Evolutionary conservation across 2,888 invertebrate genomes (phyloP).

Genomic region (Polyploca ridens): DNA sequence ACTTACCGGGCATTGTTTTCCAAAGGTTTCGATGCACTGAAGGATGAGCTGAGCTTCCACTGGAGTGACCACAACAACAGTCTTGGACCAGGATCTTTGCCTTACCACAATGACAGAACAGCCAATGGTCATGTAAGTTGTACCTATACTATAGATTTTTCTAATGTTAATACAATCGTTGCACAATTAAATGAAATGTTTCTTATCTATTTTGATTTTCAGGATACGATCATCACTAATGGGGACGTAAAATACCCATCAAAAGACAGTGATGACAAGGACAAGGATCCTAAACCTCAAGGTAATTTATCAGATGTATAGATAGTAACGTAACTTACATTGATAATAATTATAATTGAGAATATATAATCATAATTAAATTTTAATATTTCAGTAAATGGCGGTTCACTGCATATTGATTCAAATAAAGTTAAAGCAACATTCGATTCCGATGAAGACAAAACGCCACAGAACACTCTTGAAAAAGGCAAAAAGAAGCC

Average conservation of each 20-base stretch:
- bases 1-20: neutral
- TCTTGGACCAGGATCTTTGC: conserved; percentile 82
- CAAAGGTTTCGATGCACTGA: conserved; percentile 87
- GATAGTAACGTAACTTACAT: neutral
- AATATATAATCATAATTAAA: conserved; percentile 8
- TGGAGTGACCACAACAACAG: conserved; percentile 88
- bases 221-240: conserved; percentile 74
- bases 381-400: conserved; percentile 66
- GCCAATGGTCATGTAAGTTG: conserved; percentile 70
- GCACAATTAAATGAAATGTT: too few species aligned
- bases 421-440: conserved; percentile 83
- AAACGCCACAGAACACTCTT: conserved; percentile 82
- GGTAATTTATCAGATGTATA: conserved; percentile 50
- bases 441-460: conserved; percentile 83
- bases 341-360: neutral
- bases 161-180: too few species aligned
- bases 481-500: conserved; percentile 79
- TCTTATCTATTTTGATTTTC: conserved; percentile 25
- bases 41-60: conserved; percentile 90
- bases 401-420: conserved; percentile 73
- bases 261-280: conserved; percentile 50
- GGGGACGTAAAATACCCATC: conserved; percentile 71
- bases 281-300: conserved; percentile 63
- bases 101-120: conserved; percentile 54
- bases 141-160: neutral